phyloP scores from a whole-genome alignment of 2,797 vertebrate species.

The Dendrocincla tyrannina region DNA sequence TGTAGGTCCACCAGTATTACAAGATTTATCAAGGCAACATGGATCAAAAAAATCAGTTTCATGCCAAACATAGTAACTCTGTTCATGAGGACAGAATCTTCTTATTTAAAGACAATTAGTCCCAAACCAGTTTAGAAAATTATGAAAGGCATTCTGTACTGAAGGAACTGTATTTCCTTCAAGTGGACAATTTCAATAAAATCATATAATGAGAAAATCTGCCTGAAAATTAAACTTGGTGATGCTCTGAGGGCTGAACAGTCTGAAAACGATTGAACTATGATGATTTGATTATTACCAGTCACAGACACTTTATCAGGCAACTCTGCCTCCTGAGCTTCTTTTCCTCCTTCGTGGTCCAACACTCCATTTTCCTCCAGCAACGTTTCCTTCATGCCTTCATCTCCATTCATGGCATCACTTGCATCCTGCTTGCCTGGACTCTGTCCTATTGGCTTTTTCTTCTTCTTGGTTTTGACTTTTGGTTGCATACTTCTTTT shows the following conservation, averaged over 20 bases:
- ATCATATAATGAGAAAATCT: not conserved
- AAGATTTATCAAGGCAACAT: not conserved
- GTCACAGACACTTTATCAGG: constrained; percentile 2
- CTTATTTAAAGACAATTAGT: not conserved
- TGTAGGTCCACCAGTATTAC: fast-evolving
- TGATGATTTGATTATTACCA: constrained; percentile 70
- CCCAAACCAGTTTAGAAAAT: not conserved
- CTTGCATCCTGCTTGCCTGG: constrained; percentile 52
- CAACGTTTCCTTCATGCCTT: constrained; percentile 27
- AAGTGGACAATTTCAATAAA: not conserved
- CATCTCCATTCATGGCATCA: constrained; percentile 69
- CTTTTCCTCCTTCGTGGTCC: constrained; percentile 81
- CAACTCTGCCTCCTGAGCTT: constrained; percentile 43
- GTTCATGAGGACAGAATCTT: not conserved
- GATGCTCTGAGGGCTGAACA: not conserved
- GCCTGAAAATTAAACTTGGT: not conserved
- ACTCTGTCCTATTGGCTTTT: constrained; percentile 64
- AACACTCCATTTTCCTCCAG: constrained; percentile 72
- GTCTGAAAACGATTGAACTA: not conserved
- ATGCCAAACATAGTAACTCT: not conserved
- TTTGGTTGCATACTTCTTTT: constrained; percentile 82
- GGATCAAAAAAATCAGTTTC: not conserved
- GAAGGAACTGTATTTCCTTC: not conserved
- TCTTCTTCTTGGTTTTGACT: constrained; percentile 88
- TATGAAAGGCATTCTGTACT: not conserved